phyloP scores from a whole-genome alignment of 2,113 vertebrate genomes.

The Gila orcuttii region DNA sequence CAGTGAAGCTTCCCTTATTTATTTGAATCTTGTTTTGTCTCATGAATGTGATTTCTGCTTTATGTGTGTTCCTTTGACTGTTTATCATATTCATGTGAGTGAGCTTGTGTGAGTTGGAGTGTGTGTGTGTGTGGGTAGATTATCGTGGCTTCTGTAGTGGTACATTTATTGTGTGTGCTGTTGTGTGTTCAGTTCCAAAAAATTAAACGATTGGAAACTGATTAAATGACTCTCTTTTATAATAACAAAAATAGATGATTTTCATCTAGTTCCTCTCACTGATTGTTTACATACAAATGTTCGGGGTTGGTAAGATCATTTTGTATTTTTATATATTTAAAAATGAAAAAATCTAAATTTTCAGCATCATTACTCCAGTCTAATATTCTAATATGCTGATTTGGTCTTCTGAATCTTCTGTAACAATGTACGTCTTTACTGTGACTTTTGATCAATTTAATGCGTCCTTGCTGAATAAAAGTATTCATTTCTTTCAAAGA shows the following conservation, averaged over 20 bases:
- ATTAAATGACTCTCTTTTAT: not conserved
- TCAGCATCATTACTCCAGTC: not conserved
- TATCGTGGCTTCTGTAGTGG: slow-evolving; percentile 20
- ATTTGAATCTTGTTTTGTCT: slow-evolving; percentile 59
- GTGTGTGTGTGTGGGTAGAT: not conserved
- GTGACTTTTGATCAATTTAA: not conserved
- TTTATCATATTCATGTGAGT: slow-evolving; percentile 54
- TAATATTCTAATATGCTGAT: not conserved
- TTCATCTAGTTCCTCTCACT: not conserved
- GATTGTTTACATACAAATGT: not conserved
- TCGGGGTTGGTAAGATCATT: not conserved
- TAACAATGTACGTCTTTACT: too few relatives aligned
- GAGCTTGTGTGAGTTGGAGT: slow-evolving; percentile 6
- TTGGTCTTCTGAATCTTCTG: not conserved
- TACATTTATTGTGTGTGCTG: slow-evolving; percentile 28
- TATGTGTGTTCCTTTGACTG: slow-evolving; percentile 51
- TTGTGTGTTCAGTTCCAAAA: slow-evolving; percentile 34
- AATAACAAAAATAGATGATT: not conserved
- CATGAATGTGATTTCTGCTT: slow-evolving; percentile 56
- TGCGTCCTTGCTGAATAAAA: not conserved
- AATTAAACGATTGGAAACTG: slow-evolving; percentile 36
- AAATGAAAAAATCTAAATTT: not conserved
- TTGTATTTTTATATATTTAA: not conserved
- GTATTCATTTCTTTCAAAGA: not conserved
- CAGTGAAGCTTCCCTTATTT: slow-evolving; percentile 43